Percentiles rank a stretch among this genome's conserved stretches.
phyloP scores from a whole-genome alignment of 2,888 invertebrate species.

The Spisula solida region DNA sequence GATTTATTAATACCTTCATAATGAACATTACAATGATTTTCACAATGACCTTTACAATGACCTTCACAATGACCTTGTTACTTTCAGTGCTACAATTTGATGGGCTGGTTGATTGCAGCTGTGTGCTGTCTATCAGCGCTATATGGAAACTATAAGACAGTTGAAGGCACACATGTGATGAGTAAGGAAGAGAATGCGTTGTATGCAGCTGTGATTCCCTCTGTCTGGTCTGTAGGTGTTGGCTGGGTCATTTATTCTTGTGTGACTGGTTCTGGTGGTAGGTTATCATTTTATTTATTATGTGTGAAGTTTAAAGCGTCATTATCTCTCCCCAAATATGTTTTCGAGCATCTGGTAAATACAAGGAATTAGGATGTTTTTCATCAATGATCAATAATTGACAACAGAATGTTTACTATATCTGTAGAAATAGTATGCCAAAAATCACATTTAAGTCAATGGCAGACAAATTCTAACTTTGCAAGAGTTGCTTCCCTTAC shows the following conservation, averaged over 20 bases:
- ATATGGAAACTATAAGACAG: conserved; percentile 84
- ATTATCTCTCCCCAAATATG: no score
- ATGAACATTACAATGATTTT: no score
- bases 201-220: conserved; percentile 88
- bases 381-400: no score
- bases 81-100: conserved; percentile 72
- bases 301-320: background rate
- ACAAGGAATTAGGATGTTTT: no score
- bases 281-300: background rate
- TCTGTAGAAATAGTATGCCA: no score
- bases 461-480: no score
- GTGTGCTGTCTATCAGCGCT: conserved; percentile 80
- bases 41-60: no score
- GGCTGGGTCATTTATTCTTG: conserved; percentile 89
- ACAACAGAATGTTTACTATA: no score
- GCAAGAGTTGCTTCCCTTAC: no score
- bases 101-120: conserved; percentile 84
- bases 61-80: background rate
- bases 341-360: no score
- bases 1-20: no score
- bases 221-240: conserved; percentile 88
- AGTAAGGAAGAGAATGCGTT: conserved; percentile 79
- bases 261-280: conserved; percentile 88
- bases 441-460: no score
- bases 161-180: conserved; percentile 77